Evolutionary conservation across 2,113 vertebrate genomes (phyloP), one percentile per base, ranked within the genome.

Genomic region (Prunella himalayana): DNA sequence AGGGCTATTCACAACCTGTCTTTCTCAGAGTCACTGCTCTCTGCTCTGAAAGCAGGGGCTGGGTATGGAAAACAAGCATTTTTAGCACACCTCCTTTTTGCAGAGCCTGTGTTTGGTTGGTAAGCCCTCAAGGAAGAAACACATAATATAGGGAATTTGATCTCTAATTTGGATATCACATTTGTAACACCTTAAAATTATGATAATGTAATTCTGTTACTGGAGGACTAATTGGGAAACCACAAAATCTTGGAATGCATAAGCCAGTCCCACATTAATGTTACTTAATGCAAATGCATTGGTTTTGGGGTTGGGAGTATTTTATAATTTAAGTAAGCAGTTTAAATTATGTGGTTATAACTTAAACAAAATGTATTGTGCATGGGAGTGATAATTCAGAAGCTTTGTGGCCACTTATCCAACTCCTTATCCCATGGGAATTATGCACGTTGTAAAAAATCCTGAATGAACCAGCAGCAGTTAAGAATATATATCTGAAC

Each of bases 221-320:
- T 79, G 68, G 90, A 97, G 76, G 85, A 97, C 88, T 95, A 96
- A 97, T 97, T 96, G 95, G 84, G 81, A 96, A 96, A 96, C 95
- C 96, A 90, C 96, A 97, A 75, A 83, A 90, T 49, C 85, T 92
- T 95, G 94, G 92, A 96, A 94, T 86, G 61, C 60, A 17, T 83
- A 81, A 90, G 49, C 37, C 82, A 94, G 57, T 59, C 76, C 86
- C 88, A 71, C 51, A 39, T 88, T 96, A 90, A 86, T 66, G 63
- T 82, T 95, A 39, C 54, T 90, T 80, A 72, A 95, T 94, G 94
- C 65, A 95, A 94, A 95, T 91, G 60, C 70, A 88, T 78, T 85
- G 56, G 76, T 60, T 75, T 97, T 90, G 88, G 73, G 95, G 71
- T 92, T 96, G 82, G 87, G 42, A 81, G 51, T 87, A 64, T 89